These are phyloP conservation scores for Zoanthus sociatus DNA, from an alignment of 92 coral and sea anemone species.

Conservation along the genomic window DNA sequence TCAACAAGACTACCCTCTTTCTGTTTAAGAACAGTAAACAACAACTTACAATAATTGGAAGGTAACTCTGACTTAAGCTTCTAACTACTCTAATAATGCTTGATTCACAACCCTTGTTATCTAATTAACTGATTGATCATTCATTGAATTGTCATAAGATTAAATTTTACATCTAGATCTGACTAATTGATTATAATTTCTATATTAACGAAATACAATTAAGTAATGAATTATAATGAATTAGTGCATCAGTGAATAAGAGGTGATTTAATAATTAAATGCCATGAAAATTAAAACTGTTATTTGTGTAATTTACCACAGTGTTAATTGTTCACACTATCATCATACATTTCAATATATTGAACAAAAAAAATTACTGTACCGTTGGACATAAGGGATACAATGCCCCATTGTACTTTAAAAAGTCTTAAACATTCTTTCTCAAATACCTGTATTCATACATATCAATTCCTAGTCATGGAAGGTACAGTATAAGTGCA, in stretches of 20 bases:
- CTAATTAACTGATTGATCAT: neutral
- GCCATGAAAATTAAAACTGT: neutral
- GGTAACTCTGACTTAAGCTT: neutral
- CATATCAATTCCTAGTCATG: neutral
- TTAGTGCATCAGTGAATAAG: neutral
- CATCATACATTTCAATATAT: neutral
- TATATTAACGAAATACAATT: neutral
- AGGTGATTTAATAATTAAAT: neutral
- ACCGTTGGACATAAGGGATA: conserved; percentile 76
- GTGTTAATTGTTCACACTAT: neutral
- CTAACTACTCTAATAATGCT: neutral
- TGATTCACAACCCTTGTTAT: neutral
- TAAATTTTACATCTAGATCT: neutral
- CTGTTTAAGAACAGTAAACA: conserved; percentile 23
- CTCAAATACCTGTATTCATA: conserved; percentile 62
- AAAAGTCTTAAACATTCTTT: conserved; percentile 43
- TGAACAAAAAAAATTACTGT: conserved; percentile 49
- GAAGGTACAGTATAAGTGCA: too few species aligned
- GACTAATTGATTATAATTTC: neutral
- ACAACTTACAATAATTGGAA: neutral
- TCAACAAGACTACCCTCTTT: conserved; percentile 60
- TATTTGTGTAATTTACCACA: neutral
- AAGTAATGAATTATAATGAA: neutral
- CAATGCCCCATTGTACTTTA: conserved; percentile 55
- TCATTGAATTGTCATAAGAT: neutral